These are phyloP conservation scores for Neolamprologus ventralis DNA, from an alignment of 2,113 vertebrate genomes.

Conservation along the genomic window DNA sequence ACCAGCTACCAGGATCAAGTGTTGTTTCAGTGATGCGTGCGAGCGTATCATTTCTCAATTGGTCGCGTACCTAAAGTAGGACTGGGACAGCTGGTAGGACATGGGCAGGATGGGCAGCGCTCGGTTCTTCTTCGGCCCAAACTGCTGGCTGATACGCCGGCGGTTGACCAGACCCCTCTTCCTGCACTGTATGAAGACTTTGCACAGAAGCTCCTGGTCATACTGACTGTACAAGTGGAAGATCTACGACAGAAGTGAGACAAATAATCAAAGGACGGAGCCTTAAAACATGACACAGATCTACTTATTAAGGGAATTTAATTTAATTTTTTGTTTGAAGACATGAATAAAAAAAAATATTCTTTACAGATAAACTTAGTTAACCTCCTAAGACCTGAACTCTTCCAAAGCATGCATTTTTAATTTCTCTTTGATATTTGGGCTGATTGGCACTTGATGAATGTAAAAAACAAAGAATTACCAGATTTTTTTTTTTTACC, in stretches of 20 bases:
- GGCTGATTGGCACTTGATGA: too few relatives aligned
- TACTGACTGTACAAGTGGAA: conserved; percentile 88
- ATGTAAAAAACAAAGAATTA: too few relatives aligned
- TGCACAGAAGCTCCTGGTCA: conserved; percentile 77
- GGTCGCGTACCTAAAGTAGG: conserved; percentile 74
- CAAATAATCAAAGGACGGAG: neutral
- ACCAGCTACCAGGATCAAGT: neutral
- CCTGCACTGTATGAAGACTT: conserved; percentile 82
- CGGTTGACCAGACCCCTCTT: conserved; percentile 86
- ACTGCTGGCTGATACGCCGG: conserved; percentile 73
- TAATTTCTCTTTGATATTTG: too few relatives aligned
- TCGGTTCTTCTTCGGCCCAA: conserved; percentile 84
- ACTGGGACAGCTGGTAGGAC: conserved; percentile 96
- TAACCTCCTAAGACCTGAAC: too few relatives aligned
- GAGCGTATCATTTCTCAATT: neutral
- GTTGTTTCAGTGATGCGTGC: neutral
- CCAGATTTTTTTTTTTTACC: too few relatives aligned
- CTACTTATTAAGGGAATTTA: neutral
- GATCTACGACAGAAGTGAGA: conserved; percentile 59
- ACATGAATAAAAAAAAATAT: neutral
- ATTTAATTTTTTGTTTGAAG: neutral
- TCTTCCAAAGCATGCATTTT: too few relatives aligned
- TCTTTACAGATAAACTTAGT: neutral
- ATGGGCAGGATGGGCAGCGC: conserved; percentile 89
- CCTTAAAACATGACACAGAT: neutral